Base-by-base conservation (phyloP, 2,797 vertebrate genomes). In the Dicrostonyx torquatus region DNA sequence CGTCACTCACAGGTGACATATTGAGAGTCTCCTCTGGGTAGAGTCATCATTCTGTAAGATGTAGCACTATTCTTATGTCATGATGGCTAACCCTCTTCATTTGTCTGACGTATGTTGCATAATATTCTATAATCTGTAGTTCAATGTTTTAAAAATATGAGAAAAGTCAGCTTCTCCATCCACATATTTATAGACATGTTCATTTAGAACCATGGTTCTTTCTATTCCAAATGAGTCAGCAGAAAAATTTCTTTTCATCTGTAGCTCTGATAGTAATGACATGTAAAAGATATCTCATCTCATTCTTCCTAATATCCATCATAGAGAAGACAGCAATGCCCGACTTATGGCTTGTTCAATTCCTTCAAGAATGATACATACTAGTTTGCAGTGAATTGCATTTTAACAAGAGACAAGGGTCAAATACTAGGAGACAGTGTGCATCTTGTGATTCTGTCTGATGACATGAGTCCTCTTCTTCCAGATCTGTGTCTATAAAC, bases 321-420 rank as follows among this genome's bases (percentile, higher is more conserved):
- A 62, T 11, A 80, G 50, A 43, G 18, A 37, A 22, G 80, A 78
- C 24, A 58, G 26, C 40, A 17, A 2, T 31, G 43, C n/a, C 75
- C n/a, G 48, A 77, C 66, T 80, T 72, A 87, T 93, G 72, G 24
- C 79, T 82, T 84, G 50, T 40, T 96, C 50, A 15, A 1, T 58
- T 82, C 43, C 24, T 83, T 87, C 73, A 60, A n/a, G 40, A 75
- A 53, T 31, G 75, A 90, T 80, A 96, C 60, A 29, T 64, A 29
- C n/a, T 37, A 64, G 31, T 79, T 93, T 72, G 29, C 70, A 70
- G 58, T 53, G 89, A 93, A 90, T 87, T 83, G 40, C 62, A 68
- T 87, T 90, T 94, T 83, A 88, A 93, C 26, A 70, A 83, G 60
- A 91, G 66, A 76, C 76, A 90, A 77, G 87, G 31, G 53, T 48